phyloP scores from a whole-genome alignment of 2,113 vertebrate genomes.

The Nymphicus hollandicus region DNA sequence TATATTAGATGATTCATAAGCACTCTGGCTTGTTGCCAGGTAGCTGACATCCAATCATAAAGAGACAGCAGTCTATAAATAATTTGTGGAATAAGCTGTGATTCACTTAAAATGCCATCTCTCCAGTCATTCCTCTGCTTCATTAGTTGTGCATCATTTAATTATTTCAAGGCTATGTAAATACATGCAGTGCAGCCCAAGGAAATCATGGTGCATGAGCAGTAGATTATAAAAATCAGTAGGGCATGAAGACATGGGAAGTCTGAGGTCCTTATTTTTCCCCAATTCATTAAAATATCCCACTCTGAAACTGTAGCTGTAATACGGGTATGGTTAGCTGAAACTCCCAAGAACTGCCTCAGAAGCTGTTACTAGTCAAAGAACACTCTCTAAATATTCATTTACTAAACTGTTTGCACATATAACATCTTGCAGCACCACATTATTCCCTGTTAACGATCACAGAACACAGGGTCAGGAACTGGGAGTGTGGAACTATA shows the following conservation, averaged over 20 bases:
- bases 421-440: neutral
- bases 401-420: neutral
- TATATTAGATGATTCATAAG: neutral
- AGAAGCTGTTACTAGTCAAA: neutral
- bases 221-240: neutral
- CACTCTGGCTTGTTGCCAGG: neutral
- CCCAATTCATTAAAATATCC: neutral
- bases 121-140: neutral
- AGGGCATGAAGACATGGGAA: neutral
- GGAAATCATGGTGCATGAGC: neutral
- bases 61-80: neutral
- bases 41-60: neutral
- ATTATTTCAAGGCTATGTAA: conserved; percentile 22
- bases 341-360: neutral
- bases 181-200: neutral
- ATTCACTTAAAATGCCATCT: conserved; percentile 18
- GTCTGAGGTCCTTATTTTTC: neutral
- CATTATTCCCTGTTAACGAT: neutral
- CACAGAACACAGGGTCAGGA: neutral
- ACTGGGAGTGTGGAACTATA: rapidly evolving
- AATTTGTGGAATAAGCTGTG: neutral
- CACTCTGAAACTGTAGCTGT: neutral
- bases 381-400: neutral
- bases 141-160: neutral
- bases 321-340: neutral